phyloP scores from a whole-genome alignment of 64 coral and sea anemone species.

The Stichodactyla helianthus region DNA sequence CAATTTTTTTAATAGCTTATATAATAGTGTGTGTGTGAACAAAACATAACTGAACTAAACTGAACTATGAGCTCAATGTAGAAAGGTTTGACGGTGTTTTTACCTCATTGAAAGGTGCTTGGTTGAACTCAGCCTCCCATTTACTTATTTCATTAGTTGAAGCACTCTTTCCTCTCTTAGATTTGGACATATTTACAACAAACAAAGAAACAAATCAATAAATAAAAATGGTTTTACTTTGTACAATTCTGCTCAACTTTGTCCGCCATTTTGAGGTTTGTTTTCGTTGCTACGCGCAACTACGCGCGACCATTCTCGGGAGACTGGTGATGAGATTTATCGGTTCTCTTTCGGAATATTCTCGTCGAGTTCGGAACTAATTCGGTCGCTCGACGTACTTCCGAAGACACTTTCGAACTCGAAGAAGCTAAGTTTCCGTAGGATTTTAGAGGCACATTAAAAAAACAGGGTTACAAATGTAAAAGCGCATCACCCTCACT shows the following conservation, averaged over 20 bases:
- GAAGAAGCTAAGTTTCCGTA: too few relatives aligned
- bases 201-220: background rate
- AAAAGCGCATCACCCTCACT: too few relatives aligned
- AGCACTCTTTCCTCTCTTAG: slow-evolving; percentile 91
- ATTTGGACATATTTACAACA: slow-evolving; percentile 80
- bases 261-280: slow-evolving; percentile 97
- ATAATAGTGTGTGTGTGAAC: too few relatives aligned
- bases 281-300: slow-evolving; percentile 84
- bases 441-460: too few relatives aligned
- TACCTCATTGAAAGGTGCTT: slow-evolving; percentile 92
- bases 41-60: too few relatives aligned
- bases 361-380: too few relatives aligned
- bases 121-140: slow-evolving; percentile 88
- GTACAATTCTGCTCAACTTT: slow-evolving; percentile 7
- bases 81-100: background rate
- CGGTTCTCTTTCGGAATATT: too few relatives aligned
- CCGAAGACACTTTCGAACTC: too few relatives aligned
- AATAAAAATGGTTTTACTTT: background rate
- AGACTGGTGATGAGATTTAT: slow-evolving; percentile 4
- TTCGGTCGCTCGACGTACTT: too few relatives aligned
- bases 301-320: background rate
- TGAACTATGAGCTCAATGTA: too few relatives aligned
- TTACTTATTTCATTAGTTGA: slow-evolving; percentile 80
- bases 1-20: too few relatives aligned
- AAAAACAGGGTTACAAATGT: too few relatives aligned